Base-by-base conservation (phyloP, 2,797 vertebrate species). In the Apodemus agrarius region DNA sequence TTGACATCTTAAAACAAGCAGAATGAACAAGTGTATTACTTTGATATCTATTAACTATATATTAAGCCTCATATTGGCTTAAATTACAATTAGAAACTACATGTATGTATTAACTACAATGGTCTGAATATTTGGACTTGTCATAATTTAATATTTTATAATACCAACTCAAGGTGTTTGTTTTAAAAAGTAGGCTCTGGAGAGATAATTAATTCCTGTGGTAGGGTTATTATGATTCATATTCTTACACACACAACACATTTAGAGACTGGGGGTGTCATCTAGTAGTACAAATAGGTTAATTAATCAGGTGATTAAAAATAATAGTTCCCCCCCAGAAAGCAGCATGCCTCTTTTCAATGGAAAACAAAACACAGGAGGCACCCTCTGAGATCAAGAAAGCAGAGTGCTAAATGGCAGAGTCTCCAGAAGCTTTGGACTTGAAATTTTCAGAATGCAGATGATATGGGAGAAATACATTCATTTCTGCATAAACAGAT, bases 41-140 rank as follows among this genome's bases (percentile, higher is more conserved):
- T 84, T 84, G 5, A 65, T 95, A 91, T 86, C 6, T 69, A 65
- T 86, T 94, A 89, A 91, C 37, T 89, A 3, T 49, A 52, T 34
- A 43, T 1, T 69, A 54, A 72, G 3, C 11, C 94, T n/a, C 6
- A 65, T 52, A 59, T n/a, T 72, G 17, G 7, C 16, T 93, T 79
- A 93, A 79, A 59, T 86, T 7, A 4, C 16, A 37, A 3, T 26
- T 57, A 26, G 88, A 92, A 76, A 19, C 2, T 61, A n/a, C 65
- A 74, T 95, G 59, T 91, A 76, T 52, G 88, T 84, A 94, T 65
- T 67, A 49, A 10, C 17, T 92, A 19, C 17, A 82, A 16, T 67
- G 3, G 12, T 76, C 40, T 78, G 24, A 76, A 89, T 49, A 22
- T 79, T 52, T 54, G 21, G 24, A 3, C 9, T 57, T 21, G 12